Evolutionary conservation across 2,888 invertebrate species (phyloP).

Genomic region (Argyra leucocephala): DNA sequence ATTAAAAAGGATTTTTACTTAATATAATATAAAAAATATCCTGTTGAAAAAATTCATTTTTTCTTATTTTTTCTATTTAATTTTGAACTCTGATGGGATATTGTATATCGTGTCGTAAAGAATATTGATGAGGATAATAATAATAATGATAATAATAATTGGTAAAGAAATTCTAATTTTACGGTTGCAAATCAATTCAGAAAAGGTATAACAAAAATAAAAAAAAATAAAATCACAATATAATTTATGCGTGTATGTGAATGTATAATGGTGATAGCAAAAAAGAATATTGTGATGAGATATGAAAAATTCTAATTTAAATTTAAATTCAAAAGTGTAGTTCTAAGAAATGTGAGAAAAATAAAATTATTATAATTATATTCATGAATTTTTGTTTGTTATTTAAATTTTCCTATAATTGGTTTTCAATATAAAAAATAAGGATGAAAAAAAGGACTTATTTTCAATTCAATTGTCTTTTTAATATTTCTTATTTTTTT

Average conservation of each 20-base stretch:
- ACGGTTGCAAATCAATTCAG: slow-evolving; percentile 4
- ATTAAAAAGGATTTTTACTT: too few species aligned
- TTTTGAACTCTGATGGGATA: neutral
- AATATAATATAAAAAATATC: too few species aligned
- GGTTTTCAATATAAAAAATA: neutral
- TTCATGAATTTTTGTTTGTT: neutral
- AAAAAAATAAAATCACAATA: neutral
- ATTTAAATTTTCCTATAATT: slow-evolving; percentile 1
- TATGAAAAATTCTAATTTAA: neutral
- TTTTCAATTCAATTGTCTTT: too few species aligned
- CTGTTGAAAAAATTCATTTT: too few species aligned
- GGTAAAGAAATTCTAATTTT: neutral
- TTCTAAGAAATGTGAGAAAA: neutral
- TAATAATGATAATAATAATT: neutral
- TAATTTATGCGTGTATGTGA: neutral
- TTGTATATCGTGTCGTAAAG: neutral
- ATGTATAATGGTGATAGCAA: too few species aligned
- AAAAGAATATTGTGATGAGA: too few species aligned
- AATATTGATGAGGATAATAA: neutral
- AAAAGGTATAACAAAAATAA: neutral
- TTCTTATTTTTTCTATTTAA: too few species aligned
- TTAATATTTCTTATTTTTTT: too few species aligned
- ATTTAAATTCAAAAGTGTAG: neutral
- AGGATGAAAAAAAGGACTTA: neutral
- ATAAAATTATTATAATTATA: neutral